Evolutionary conservation across 1,140 invertebrate species (phyloP).

Genomic region (Goniozus legneri): DNA sequence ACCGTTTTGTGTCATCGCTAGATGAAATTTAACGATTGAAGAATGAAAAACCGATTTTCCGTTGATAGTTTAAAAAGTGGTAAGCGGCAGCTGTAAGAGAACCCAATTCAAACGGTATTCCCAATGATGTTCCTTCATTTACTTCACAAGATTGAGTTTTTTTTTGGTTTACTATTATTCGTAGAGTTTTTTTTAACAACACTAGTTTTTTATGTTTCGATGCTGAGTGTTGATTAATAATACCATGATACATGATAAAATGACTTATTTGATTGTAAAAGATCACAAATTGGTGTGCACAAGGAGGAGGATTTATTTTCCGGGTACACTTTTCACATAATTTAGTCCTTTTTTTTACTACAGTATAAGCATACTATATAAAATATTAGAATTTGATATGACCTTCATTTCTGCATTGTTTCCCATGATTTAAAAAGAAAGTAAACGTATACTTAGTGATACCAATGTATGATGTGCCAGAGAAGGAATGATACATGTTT

Average conservation of each 20-base stretch:
- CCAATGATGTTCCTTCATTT: conserved; percentile 46
- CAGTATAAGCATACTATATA: conserved; percentile 38
- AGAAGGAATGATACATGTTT: conserved; percentile 55
- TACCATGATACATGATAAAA: conserved; percentile 32
- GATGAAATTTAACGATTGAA: conserved; percentile 24
- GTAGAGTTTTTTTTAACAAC: conserved; percentile 42
- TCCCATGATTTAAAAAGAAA: conserved; percentile 49
- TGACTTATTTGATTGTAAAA: conserved; percentile 34
- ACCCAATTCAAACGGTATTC: conserved; percentile 34
- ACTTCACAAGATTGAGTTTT: conserved; percentile 41
- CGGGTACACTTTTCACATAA: conserved; percentile 29
- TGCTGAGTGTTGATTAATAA: conserved; percentile 43
- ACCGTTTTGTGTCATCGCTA: conserved; percentile 22
- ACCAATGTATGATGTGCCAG: conserved; percentile 56
- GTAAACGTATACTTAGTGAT: conserved; percentile 54
- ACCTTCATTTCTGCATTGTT: conserved; percentile 38
- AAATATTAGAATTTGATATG: conserved; percentile 35
- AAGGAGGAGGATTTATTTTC: conserved; percentile 32
- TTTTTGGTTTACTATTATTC: conserved; percentile 37
- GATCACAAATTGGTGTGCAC: conserved; percentile 28
- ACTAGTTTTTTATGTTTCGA: conserved; percentile 46
- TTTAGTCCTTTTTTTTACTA: conserved; percentile 35
- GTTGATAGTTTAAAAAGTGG: conserved; percentile 28
- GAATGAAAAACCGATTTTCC: conserved; percentile 22
- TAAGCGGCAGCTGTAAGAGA: conserved; percentile 37